phyloP scores from a whole-genome alignment of 2,888 invertebrate genomes.

The Drosophila picticornis region DNA sequence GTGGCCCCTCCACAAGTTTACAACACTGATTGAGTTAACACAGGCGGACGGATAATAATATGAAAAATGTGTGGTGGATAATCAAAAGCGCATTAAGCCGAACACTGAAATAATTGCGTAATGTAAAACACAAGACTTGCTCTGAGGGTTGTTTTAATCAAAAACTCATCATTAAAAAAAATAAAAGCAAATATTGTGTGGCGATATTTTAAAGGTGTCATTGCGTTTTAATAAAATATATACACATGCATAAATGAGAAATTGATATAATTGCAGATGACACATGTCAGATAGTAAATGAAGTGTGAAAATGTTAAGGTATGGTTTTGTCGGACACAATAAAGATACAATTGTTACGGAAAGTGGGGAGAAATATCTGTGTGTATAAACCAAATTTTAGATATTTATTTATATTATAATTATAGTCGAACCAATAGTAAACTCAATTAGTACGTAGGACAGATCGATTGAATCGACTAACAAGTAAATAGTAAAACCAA shows the following conservation, averaged over 20 bases:
- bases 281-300: background rate
- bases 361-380: background rate
- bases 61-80: slow-evolving; percentile 38
- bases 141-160: background rate
- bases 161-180: background rate
- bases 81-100: slow-evolving; percentile 35
- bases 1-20: slow-evolving; percentile 33
- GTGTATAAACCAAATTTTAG: background rate
- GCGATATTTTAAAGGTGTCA: no score
- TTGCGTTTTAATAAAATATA: background rate
- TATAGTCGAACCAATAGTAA: background rate
- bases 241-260: background rate
- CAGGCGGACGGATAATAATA: slow-evolving; percentile 28
- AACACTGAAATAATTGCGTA: slow-evolving; percentile 7
- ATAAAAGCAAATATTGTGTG: background rate
- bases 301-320: background rate
- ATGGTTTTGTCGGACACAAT: background rate
- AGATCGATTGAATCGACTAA: slow-evolving; percentile 1
- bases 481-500: slow-evolving; percentile 25
- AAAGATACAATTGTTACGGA: background rate
- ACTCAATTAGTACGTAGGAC: background rate
- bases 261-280: background rate
- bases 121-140: background rate
- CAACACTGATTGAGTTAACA: slow-evolving; percentile 71
- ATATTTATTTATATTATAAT: background rate